Evolutionary conservation across 2,888 invertebrate genomes (phyloP).

Genomic region (Pyrgus malvae): DNA sequence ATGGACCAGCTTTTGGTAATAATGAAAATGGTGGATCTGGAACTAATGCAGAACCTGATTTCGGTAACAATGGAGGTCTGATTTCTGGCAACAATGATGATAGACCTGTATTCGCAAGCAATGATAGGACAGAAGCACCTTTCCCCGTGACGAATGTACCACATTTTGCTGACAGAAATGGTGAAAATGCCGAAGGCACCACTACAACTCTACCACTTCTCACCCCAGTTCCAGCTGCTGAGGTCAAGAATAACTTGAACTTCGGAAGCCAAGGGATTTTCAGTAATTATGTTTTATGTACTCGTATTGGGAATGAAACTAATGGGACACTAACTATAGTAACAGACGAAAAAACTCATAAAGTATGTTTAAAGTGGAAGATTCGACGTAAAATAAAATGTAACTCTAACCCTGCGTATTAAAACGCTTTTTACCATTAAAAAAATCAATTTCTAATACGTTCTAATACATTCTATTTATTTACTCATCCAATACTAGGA

Average conservation of each 20-base stretch:
- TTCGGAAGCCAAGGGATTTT: conserved; percentile 42
- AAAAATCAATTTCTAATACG: too few relatives aligned
- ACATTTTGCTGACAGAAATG: conserved; percentile 19
- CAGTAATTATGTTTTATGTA: conserved; percentile 41
- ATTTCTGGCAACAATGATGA: conserved; percentile 1
- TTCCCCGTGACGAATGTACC: conserved; percentile 3
- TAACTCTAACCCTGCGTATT: not conserved
- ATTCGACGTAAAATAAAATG: not conserved
- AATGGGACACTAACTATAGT: not conserved
- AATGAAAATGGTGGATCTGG: conserved; percentile 1
- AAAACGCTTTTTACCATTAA: too few relatives aligned
- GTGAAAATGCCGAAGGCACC: conserved; percentile 5
- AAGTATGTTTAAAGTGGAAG: not conserved
- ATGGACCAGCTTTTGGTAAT: not conserved
- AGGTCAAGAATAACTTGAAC: conserved; percentile 41
- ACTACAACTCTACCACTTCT: conserved; percentile 34
- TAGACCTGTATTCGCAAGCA: not conserved
- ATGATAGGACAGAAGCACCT: not conserved
- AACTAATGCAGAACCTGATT: not conserved
- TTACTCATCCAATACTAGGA: too few relatives aligned
- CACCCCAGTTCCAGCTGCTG: conserved; percentile 44
- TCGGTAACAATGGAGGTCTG: not conserved
- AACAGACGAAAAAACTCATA: not conserved
- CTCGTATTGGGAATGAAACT: conserved; percentile 2
- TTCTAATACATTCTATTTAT: too few relatives aligned